Conservation (phyloP, 2,888 invertebrate genomes). For the Agriopis marginaria region DNA sequence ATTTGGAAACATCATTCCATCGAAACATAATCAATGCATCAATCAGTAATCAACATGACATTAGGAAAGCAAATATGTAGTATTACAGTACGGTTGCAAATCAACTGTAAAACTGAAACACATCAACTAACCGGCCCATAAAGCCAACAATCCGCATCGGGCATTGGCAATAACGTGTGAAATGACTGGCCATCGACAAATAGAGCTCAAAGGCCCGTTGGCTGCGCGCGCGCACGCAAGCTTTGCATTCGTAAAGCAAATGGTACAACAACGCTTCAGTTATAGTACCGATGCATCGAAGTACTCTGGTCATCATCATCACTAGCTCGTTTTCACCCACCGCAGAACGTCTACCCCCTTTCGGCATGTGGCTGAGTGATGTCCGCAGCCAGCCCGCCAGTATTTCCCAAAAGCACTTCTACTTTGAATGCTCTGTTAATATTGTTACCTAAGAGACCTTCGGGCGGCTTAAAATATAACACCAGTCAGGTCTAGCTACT, state of each 20-base stretch:
- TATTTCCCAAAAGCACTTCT: not conserved
- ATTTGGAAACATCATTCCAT: not conserved
- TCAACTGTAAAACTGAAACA: constrained; percentile 40
- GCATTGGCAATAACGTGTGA: constrained; percentile 46
- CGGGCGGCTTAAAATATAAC: not conserved
- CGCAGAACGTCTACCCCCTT: not conserved
- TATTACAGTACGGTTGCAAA: constrained; percentile 19
- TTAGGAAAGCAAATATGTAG: constrained; percentile 29
- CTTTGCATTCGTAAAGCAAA: constrained; percentile 19
- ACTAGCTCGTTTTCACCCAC: not conserved
- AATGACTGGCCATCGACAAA: constrained; percentile 44
- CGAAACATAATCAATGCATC: not conserved
- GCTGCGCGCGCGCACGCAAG: constrained; percentile 31
- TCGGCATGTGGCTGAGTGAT: too few relatives aligned
- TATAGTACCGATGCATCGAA: constrained; percentile 1
- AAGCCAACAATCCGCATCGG: constrained; percentile 44
- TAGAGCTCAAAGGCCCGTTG: constrained; percentile 41
- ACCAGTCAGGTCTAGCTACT: not conserved
- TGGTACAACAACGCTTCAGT: constrained; percentile 8
- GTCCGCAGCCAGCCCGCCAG: too few relatives aligned
- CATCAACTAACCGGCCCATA: constrained; percentile 42
- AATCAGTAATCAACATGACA: constrained; percentile 2
- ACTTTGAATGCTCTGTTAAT: not conserved
- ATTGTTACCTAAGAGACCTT: not conserved
- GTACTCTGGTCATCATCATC: not conserved